Base-by-base conservation (phyloP, 2,797 vertebrate genomes). In the Cuniculus paca region DNA sequence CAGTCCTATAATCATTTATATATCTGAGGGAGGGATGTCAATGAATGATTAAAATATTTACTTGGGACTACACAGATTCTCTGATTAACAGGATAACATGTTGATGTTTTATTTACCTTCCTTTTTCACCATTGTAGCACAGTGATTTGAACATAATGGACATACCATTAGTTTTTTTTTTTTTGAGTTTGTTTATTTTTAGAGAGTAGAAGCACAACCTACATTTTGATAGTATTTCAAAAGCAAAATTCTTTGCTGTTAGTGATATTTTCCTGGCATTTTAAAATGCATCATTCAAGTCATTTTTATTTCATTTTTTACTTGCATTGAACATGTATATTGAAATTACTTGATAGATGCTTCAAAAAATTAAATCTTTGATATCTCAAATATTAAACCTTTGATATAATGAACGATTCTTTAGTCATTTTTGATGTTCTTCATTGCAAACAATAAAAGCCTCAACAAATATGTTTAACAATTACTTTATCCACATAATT, bases 151-250 rank as follows among this genome's bases (percentile, higher is more conserved):
- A 31, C 5, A 54, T 28, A n/a, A 16, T 12, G 12, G 9, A 48
- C 22, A 31, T 5, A 39, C 24, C 5, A 31, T 85, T 80, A 31
- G 2, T 12, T 4, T 50, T 82, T 24, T n/a, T 54, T 70, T 31
- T 88, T 45, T 87, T 79, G 54, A 31, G 2, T 75, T 89, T 94
- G 34, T 85, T 85, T 85, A 63, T 17, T 90, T 1, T 75, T 81
- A 52, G 4, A 60, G 11, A 60, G 26, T 68, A 31, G 45, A 50
- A 31, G 1, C 9, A n/a, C 1, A 9, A 1, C 75, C 36, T 86
- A 24, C 9, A 77, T 48, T 87, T 92, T 90, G 81, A 52, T 2
- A 87, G 28, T 45, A 50, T 58, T 88, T 79, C 34, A 87, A 96
- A 36, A 9, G 6, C 39, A 28, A 58, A 34, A 26, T 80, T 77